Evolutionary conservation across 2,888 invertebrate genomes (phyloP).

Genomic region (Oscheius sp.): DNA sequence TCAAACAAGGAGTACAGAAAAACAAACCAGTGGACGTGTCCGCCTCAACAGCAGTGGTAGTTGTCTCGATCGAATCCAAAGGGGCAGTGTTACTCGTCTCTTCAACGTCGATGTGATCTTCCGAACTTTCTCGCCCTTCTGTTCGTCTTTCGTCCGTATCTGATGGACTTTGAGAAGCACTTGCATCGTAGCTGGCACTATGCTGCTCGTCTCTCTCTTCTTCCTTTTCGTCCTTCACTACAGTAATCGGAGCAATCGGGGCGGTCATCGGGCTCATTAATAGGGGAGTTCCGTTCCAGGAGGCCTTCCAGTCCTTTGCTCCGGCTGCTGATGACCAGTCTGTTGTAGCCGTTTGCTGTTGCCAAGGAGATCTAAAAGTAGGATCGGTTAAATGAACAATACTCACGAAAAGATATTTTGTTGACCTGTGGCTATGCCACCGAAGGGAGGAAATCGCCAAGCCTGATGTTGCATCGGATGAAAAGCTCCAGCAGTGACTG

Average conservation of each 20-base stretch:
- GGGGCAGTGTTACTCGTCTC: conserved; percentile 12
- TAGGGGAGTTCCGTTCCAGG: conserved; percentile 7
- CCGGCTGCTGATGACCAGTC: conserved; percentile 1
- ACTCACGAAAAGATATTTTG: conserved; percentile 12
- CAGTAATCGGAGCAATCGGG: conserved; percentile 14
- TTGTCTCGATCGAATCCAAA: conserved; percentile 6
- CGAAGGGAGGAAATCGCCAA: conserved; percentile 3
- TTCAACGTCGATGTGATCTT: conserved; percentile 47
- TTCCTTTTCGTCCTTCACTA: conserved; percentile 24
- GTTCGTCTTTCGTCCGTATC: conserved; percentile 35
- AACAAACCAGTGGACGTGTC: conserved; percentile 5
- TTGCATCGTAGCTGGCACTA: conserved; percentile 47
- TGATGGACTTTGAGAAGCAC: conserved; percentile 45
- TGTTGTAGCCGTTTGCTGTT: conserved; percentile 10
- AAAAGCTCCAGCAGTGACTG: conserved; percentile 19
- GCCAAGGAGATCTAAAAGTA: conserved; percentile 6
- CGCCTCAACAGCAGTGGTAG: neutral
- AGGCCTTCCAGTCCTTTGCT: conserved; percentile 14
- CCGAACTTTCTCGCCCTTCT: conserved; percentile 24
- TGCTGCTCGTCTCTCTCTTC: conserved; percentile 35
- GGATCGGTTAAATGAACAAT: neutral
- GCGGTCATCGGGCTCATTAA: conserved; percentile 13
- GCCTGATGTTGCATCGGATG: conserved; percentile 25
- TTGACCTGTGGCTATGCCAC: conserved; percentile 19
- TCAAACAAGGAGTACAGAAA: too few relatives aligned